Evolutionary conservation across 2,888 invertebrate species (phyloP).

Genomic region (Hemaris fuciformis): DNA sequence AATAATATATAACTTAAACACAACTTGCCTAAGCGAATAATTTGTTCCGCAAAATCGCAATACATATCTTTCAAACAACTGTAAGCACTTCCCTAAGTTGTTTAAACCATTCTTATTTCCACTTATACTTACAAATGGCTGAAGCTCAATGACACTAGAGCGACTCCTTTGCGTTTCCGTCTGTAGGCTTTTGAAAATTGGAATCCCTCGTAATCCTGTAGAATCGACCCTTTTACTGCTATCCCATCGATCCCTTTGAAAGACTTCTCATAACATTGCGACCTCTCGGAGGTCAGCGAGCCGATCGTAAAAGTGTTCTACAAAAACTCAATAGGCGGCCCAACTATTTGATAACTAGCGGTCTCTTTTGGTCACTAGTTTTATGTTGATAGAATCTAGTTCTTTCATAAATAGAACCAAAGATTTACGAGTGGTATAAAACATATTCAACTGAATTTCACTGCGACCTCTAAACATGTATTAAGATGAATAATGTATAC

Average conservation of each 20-base stretch:
- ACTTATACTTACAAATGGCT: conserved; percentile 10
- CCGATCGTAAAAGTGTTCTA: conserved; percentile 39
- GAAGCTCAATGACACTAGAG: conserved; percentile 22
- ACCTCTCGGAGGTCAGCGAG: conserved; percentile 41
- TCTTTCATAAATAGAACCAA: background rate
- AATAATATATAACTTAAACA: background rate
- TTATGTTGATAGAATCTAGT: background rate
- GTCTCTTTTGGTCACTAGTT: conserved; percentile 9
- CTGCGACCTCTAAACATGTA: too few species aligned
- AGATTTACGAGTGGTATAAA: too few species aligned
- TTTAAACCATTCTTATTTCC: background rate
- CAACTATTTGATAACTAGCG: conserved; percentile 45
- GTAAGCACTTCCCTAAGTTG: background rate
- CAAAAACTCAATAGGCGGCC: conserved; percentile 42
- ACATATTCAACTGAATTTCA: too few species aligned
- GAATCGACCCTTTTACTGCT: conserved; percentile 31
- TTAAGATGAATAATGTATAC: background rate
- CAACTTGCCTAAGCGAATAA: background rate
- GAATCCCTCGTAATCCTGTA: conserved; percentile 32
- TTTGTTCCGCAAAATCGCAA: background rate
- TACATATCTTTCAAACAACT: background rate
- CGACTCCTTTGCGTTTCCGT: conserved; percentile 20
- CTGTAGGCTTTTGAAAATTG: conserved; percentile 32
- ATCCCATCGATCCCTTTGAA: conserved; percentile 35
- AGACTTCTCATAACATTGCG: conserved; percentile 27